Evolutionary conservation across 2,113 vertebrate species (phyloP), one percentile per base, ranked within the genome.

Genomic region (Nerophis lumbriciformis): DNA sequence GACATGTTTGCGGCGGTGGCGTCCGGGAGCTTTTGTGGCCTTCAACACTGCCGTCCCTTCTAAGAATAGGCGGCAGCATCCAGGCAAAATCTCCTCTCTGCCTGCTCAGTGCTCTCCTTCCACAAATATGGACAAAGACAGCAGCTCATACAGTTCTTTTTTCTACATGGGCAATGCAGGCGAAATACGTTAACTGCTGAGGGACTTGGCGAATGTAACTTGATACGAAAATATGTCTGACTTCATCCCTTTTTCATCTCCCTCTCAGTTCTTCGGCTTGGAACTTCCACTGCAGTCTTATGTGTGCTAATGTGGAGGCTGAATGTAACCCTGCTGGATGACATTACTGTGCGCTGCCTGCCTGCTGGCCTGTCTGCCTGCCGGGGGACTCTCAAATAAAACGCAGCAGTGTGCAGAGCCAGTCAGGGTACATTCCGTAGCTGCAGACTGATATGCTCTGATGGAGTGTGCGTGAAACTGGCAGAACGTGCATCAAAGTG

Each of bases 361-460:
- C 79, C 83, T 84, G 78, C 80, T 82, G 82, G 77, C 77, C 77
- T 76, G 83, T 75, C 83, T 80, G 78, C 65, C 73, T 78, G 83
- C 82, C 77, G 81, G 76, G 81, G 79, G 83, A 83, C 79, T 78
- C 78, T 83, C 79, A 88, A 83, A 85, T 84, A 87, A 84, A 87
- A 83, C 80, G 66, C 82, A 77, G 80, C 74, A 72, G 83, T 61
- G 78, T 73, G 73, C 61, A 71, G 74, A 72, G 73, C 47, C 59
- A 67, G 71, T 47, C 71, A 67, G 81, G 79, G 79, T 73, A 76
- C 71, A 78, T 57, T 75, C 67, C 77, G 80, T 76, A 80, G 65
- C 65, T 68, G 73, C 75, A 72, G 74, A 57, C 72, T 79, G 82
- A 83, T 80, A 81, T 80, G 82, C 71, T 85, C 76, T 65, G 68